phyloP scores from a whole-genome alignment of 1,140 invertebrate species.

The Ceratosolen solmsi region DNA sequence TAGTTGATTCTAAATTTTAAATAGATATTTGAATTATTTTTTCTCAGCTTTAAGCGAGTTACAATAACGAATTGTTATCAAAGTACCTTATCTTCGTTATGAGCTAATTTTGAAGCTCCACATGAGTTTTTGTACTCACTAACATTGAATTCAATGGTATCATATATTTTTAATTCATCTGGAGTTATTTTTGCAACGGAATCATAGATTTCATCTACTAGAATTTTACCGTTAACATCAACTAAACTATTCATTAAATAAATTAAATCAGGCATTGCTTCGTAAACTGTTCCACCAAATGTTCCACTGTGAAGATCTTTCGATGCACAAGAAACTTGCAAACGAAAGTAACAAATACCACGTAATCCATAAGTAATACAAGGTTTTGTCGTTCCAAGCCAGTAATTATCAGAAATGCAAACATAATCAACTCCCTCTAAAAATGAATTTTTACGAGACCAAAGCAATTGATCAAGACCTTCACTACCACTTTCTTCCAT shows the following conservation, averaged over 20 bases:
- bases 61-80: conserved; percentile 44
- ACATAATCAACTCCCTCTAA: conserved; percentile 92
- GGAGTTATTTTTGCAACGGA: conserved; percentile 83
- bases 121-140: conserved; percentile 82
- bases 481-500: conserved; percentile 99
- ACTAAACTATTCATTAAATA: conserved; percentile 88
- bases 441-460: conserved; percentile 84
- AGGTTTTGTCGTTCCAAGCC: conserved; percentile 96
- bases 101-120: conserved; percentile 81
- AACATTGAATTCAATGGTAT: conserved; percentile 92
- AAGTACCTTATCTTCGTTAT: conserved; percentile 83
- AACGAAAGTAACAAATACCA: conserved; percentile 93
- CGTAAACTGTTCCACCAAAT: conserved; percentile 92
- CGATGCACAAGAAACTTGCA: conserved; percentile 90
- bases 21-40: conserved; percentile 5
- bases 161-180: conserved; percentile 86
- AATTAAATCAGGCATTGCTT: conserved; percentile 92
- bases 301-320: conserved; percentile 97
- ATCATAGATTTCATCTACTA: conserved; percentile 86
- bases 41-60: background rate
- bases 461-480: conserved; percentile 91
- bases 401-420: conserved; percentile 99
- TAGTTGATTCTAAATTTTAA: conserved; percentile 74
- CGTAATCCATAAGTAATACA: conserved; percentile 97
- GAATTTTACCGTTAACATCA: conserved; percentile 88